phyloP scores from a whole-genome alignment of 1,140 invertebrate genomes.

The Pogonognathellus flavescens region DNA sequence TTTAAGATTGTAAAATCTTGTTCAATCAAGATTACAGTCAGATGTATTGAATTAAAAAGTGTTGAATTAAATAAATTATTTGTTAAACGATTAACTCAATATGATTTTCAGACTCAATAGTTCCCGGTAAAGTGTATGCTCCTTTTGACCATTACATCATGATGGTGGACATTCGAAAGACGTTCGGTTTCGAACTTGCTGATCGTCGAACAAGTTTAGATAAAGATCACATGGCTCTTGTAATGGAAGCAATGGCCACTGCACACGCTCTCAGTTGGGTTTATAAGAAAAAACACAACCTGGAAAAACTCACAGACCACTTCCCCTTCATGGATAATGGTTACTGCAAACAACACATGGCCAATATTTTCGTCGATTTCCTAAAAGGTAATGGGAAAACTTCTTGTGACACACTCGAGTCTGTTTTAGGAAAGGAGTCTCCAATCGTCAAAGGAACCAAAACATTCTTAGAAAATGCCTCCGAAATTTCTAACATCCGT shows the following conservation, averaged over 20 bases:
- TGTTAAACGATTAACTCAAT: too few relatives aligned
- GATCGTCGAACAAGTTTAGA: constrained; percentile 73
- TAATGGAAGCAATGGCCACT: constrained; percentile 76
- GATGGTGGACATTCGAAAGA: constrained; percentile 58
- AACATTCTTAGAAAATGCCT: too few relatives aligned
- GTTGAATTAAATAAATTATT: too few relatives aligned
- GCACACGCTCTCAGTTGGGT: constrained; percentile 80
- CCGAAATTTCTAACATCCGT: too few relatives aligned
- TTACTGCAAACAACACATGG: background rate
- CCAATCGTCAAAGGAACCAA: too few relatives aligned
- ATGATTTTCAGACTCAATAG: background rate
- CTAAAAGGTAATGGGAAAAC: background rate
- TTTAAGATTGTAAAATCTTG: too few relatives aligned
- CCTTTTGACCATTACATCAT: constrained; percentile 49
- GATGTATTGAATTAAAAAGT: too few relatives aligned
- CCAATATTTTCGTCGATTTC: background rate
- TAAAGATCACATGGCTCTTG: constrained; percentile 71
- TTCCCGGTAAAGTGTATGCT: background rate
- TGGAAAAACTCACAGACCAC: background rate
- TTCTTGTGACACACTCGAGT: background rate
- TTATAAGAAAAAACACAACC: constrained; percentile 75
- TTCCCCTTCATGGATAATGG: constrained; percentile 16
- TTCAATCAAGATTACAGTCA: too few relatives aligned
- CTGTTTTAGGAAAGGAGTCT: background rate
- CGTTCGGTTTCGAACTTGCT: constrained; percentile 74